These are phyloP conservation scores for Alectoris magna DNA, from an alignment of 2,797 vertebrate genomes.

Conservation along the genomic window DNA sequence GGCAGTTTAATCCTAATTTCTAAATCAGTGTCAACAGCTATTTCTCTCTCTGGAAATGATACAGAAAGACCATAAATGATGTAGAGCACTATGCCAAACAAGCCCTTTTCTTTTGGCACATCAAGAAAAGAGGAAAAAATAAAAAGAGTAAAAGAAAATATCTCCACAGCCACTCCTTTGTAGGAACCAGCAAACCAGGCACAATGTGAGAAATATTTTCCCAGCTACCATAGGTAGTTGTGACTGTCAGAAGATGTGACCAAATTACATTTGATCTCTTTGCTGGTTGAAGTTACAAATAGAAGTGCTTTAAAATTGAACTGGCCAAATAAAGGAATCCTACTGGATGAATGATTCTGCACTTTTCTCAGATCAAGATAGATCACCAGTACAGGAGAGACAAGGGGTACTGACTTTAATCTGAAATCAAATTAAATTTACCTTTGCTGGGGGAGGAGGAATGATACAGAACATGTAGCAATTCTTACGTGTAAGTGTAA, in stretches of 20 bases:
- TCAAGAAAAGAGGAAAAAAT: not conserved
- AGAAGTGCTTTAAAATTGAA: not conserved
- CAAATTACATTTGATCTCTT: not conserved
- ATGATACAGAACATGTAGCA: not conserved
- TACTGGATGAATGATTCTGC: not conserved
- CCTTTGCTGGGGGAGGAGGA: not conserved
- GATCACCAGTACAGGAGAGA: not conserved
- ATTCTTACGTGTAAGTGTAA: not conserved
- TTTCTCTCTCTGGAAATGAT: conserved; percentile 68
- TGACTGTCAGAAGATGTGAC: not conserved
- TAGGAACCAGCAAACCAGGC: not conserved
- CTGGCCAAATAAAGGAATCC: not conserved
- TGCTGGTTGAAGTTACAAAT: not conserved
- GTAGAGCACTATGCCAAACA: conserved; percentile 3
- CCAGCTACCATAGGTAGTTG: not conserved
- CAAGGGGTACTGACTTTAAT: not conserved
- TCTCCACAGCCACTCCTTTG: not conserved
- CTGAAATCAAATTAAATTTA: not conserved
- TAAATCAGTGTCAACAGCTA: conserved; percentile 52
- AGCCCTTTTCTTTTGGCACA: conserved; percentile 11
- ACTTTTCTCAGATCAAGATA: not conserved
- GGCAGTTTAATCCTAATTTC: conserved; percentile 71
- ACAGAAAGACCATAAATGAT: conserved; percentile 19
- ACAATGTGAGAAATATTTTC: not conserved
- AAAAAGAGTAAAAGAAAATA: not conserved